Conservation (phyloP, 2,113 vertebrate genomes). For the Anarrhichthys ocellatus region DNA sequence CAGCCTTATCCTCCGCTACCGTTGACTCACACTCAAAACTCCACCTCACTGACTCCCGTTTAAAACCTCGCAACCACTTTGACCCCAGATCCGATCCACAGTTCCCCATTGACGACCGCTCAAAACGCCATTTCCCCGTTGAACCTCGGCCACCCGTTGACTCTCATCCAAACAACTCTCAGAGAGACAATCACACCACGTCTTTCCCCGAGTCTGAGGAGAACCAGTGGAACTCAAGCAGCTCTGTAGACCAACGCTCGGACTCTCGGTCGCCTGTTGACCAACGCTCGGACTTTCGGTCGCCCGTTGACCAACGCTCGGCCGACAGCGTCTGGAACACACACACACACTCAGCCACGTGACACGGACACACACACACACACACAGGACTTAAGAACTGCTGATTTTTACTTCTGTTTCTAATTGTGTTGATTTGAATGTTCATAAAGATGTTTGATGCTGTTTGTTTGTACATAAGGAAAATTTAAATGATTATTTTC, state of each 20-base stretch:
- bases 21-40: background rate
- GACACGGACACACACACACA: background rate
- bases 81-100: background rate
- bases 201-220: rapidly evolving
- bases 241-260: background rate
- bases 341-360: background rate
- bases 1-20: constrained; percentile 20
- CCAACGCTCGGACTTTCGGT: background rate
- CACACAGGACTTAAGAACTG: background rate
- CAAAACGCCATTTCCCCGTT: background rate
- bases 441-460: background rate
- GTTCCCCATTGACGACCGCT: background rate
- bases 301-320: background rate
- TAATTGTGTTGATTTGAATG: background rate
- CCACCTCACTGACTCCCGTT: background rate
- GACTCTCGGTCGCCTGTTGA: background rate
- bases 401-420: constrained; percentile 1
- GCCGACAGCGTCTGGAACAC: background rate
- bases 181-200: background rate
- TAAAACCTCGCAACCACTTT: background rate
- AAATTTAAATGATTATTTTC: background rate
- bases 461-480: background rate
- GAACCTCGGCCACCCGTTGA: background rate
- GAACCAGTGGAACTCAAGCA: background rate
- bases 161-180: background rate